phyloP scores from a whole-genome alignment of 1,140 invertebrate genomes.

The Amphibalanus amphitrite region DNA sequence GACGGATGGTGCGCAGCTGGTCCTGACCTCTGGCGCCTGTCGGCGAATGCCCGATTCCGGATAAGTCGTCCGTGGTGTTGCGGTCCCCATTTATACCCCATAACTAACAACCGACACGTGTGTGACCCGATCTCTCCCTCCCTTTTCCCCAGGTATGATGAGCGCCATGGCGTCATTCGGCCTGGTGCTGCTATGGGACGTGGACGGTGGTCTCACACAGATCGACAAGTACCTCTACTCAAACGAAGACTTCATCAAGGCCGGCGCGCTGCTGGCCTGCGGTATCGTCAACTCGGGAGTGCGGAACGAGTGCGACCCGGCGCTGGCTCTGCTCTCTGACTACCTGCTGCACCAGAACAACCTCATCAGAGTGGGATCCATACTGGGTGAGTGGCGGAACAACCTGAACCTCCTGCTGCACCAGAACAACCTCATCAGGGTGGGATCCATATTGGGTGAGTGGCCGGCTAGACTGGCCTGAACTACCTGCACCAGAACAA shows the following conservation, averaged over 20 bases:
- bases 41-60: no score
- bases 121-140: conserved; percentile 27
- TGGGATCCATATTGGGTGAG: background rate
- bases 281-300: conserved; percentile 98
- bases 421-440: conserved; percentile 10
- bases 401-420: no score
- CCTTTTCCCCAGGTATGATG: conserved; percentile 71
- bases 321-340: conserved; percentile 84
- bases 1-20: background rate
- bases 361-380: background rate
- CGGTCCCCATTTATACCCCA: no score
- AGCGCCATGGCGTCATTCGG: conserved; percentile 94
- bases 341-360: conserved; percentile 58
- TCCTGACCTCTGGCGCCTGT: no score
- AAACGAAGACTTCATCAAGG: conserved; percentile 78
- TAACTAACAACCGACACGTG: no score
- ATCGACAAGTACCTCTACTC: conserved; percentile 99
- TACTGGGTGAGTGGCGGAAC: background rate
- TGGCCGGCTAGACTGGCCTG: conserved; percentile 70
- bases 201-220: conserved; percentile 91
- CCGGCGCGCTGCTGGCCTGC: conserved; percentile 88
- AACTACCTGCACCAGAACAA: conserved; percentile 94
- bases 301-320: conserved; percentile 96
- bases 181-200: conserved; percentile 89
- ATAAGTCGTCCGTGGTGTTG: no score